Evolutionary conservation across 2,888 invertebrate species (phyloP).

Genomic region (Prosopocoilus inquinatus): DNA sequence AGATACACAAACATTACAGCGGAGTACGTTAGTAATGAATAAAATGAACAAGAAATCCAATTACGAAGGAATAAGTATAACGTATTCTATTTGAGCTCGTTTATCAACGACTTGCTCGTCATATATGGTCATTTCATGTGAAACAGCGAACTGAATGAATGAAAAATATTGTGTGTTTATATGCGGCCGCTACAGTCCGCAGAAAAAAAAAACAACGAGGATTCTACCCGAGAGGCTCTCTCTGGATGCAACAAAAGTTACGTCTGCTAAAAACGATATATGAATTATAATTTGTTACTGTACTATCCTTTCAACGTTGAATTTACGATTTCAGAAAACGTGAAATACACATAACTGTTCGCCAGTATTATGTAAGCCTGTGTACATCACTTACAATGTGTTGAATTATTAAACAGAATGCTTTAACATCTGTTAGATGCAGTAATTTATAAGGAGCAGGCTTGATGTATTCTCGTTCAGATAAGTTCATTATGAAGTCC

Average conservation of each 20-base stretch:
- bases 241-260: background rate
- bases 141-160: constrained; percentile 14
- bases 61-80: constrained; percentile 21
- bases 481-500: too few relatives aligned
- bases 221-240: background rate
- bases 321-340: constrained; percentile 8
- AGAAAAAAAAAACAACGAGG: background rate
- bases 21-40: constrained; percentile 16
- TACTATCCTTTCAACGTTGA: constrained; percentile 6
- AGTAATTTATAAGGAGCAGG: constrained; percentile 6
- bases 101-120: constrained; percentile 19
- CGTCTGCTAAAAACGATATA: constrained; percentile 3
- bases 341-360: constrained; percentile 12
- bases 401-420: constrained; percentile 18
- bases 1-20: constrained; percentile 1
- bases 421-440: constrained; percentile 16
- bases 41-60: constrained; percentile 23
- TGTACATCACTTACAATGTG: constrained; percentile 5
- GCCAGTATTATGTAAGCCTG: constrained; percentile 4
- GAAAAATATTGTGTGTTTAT: constrained; percentile 17
- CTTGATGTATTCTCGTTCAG: background rate
- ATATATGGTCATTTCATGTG: constrained; percentile 19
- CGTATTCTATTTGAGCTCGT: constrained; percentile 21
- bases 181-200: background rate
- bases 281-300: constrained; percentile 18